phyloP scores from a whole-genome alignment of 1,140 invertebrate genomes.

The Lepidurus packardi region DNA sequence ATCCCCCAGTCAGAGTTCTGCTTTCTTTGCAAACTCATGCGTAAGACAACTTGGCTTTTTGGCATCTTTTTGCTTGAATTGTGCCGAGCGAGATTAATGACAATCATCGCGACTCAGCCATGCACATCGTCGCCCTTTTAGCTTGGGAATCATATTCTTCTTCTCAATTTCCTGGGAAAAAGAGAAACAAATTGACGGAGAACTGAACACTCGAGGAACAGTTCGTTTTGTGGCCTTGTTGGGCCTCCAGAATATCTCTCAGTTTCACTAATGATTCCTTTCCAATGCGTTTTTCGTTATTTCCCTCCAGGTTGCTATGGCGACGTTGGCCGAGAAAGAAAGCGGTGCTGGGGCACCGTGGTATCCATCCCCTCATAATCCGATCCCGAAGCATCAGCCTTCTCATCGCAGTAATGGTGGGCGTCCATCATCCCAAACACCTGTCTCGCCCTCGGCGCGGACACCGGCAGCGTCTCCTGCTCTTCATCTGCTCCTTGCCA shows the following conservation, averaged over 20 bases:
- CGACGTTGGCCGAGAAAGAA: neutral
- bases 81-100: slow-evolving; percentile 2
- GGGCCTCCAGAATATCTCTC: neutral
- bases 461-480: neutral
- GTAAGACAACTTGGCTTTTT: neutral
- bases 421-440: slow-evolving; percentile 8
- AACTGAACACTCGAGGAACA: neutral
- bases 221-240: neutral
- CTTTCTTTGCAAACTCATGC: neutral
- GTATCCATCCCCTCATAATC: neutral
- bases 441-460: neutral
- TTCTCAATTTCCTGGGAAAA: neutral
- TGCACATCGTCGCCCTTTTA: neutral
- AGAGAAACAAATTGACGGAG: neutral
- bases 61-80: neutral
- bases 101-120: neutral
- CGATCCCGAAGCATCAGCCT: neutral
- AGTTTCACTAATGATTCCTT: neutral
- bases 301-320: slow-evolving; percentile 1
- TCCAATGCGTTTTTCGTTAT: neutral
- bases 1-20: neutral
- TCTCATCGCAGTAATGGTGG: neutral
- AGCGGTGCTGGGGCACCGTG: neutral
- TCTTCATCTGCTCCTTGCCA: slow-evolving; percentile 18
- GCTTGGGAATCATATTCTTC: neutral